Conservation (phyloP, 2,888 invertebrate genomes). For the Cephalotes varians region DNA sequence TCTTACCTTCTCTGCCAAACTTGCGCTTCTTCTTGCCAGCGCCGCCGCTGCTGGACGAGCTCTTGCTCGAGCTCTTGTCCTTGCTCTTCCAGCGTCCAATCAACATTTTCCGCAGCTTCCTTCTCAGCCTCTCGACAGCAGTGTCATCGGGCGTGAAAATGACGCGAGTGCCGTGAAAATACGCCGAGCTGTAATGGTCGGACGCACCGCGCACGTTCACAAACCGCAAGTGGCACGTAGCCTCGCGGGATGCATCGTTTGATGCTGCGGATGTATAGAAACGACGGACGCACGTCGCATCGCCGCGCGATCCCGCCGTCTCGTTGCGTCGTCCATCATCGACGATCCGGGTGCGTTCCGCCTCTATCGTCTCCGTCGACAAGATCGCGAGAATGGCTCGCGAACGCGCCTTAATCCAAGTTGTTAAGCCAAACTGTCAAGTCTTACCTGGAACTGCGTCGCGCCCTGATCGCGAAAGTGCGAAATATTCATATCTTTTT, state of each 20-base stretch:
- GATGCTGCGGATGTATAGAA: constrained; percentile 52
- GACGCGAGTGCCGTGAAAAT: constrained; percentile 45
- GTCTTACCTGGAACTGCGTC: not conserved
- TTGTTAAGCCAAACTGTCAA: not conserved
- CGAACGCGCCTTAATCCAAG: constrained; percentile 5
- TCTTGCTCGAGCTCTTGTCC: constrained; percentile 92
- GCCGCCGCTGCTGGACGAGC: constrained; percentile 86
- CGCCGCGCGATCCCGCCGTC: constrained; percentile 49
- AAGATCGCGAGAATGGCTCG: not conserved
- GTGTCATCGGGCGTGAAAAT: constrained; percentile 46
- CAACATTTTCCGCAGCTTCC: constrained; percentile 87
- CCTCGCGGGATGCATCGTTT: constrained; percentile 47
- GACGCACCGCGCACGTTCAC: constrained; percentile 46
- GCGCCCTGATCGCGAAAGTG: not conserved
- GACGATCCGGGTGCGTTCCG: constrained; percentile 51
- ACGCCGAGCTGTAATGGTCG: constrained; percentile 34
- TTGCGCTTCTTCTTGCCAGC: constrained; percentile 93
- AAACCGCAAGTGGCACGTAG: constrained; percentile 28
- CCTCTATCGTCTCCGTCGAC: constrained; percentile 44
- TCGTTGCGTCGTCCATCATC: constrained; percentile 64
- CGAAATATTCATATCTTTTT: not conserved
- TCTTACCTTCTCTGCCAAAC: constrained; percentile 91
- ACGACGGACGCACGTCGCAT: constrained; percentile 48
- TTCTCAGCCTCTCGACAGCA: constrained; percentile 70
- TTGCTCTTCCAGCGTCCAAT: constrained; percentile 93